Base-by-base conservation (phyloP, 2,113 vertebrate species). In the Chionodraco myersi region DNA sequence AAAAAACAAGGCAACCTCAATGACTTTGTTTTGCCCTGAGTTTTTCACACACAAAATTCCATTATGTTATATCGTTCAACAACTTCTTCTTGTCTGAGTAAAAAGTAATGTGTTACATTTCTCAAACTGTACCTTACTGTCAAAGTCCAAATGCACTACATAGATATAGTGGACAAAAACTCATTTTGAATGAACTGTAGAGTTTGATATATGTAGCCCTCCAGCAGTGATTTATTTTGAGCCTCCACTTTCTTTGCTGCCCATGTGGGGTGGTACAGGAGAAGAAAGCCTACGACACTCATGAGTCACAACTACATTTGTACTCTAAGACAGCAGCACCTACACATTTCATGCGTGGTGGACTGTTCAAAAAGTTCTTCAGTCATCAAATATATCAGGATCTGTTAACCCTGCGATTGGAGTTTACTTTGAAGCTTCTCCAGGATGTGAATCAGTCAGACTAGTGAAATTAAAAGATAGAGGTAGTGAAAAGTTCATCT, bases 301-400 rank as follows among this genome's bases (percentile, higher is more conserved):
- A 85, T 89, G 87, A 90, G 85, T 93, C 88, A 92, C 73, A 85
- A 82, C 80, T 81, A 84, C 5, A 92, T 91, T 90, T 89, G 86
- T 87, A 59, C 85, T 87, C 72, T 66, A 71, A 82, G 84, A 81
- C 84, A 80, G 78, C 84, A 71, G 78, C 84, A 71, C 78, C 75
- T 72, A 88, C 64, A 60, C 80, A 80, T 79, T 86, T 88, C 79
- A 85, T 61, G 83, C 70, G 76, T 68, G 80, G 54, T 26, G 52
- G 52, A 82, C 58, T 54, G 73, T 91, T 88, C 78, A 86, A 68
- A 87, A 80, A 82, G 63, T 70, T 77, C 75, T 75, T 61, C 47
- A 11, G 82, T 84, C 84, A 91, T 89, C 87, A 80, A 58, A 72
- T 82, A 79, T 66, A 84, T 70, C 71, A 61, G 79, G 65, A 90